Evolutionary conservation across 2,888 invertebrate species (phyloP), one percentile per base, ranked within the genome.

Genomic region (Colletes collaris): DNA sequence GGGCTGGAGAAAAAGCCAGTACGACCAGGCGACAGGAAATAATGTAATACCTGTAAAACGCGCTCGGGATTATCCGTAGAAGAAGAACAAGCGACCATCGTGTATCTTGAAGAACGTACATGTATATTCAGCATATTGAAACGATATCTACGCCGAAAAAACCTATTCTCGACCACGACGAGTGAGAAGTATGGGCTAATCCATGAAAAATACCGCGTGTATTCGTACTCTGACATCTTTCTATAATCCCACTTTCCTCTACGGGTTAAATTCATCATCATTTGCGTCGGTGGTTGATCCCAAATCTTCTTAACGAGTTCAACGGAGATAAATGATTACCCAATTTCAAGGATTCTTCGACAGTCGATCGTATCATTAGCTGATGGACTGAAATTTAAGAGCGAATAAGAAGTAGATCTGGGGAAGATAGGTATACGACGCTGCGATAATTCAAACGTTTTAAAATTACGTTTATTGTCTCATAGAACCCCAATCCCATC

Each of bases 1-100:
- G 40, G 35, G 10, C 4, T 19, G 6, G 4, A 7, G 37, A 27
- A 35, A 11, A 8, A 62, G 44, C 62, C 66, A 13, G 27, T 13
- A 35, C 40, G 46, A 13, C 40, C 37, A 13, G 53, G 52, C n/a
- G 78, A 79, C 69, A 49, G 67, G 56, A 72, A 79, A 79, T 78
- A 80, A 80, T 68, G 79, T 67, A 74, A 73, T 79, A 76, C 79
- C 59, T 72, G 79, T 78, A 74, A 79, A 79, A 74, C 68, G 59
- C 56, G 37, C 59, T 16, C 10, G 60, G 79, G 79, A 79, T 79
- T 78, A 78, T 79, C 67, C 73, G 37, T 11, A 52, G 63, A 71
- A 66, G 65, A 72, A 72, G 66, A 73, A 79, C 68, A 66, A 64
- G 52, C 63, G 19, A 37, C 19, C 35, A 8, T 13, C 52, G 64